Base-by-base conservation (phyloP, 2,113 vertebrate species). In the Trematocara nigrifrons region DNA sequence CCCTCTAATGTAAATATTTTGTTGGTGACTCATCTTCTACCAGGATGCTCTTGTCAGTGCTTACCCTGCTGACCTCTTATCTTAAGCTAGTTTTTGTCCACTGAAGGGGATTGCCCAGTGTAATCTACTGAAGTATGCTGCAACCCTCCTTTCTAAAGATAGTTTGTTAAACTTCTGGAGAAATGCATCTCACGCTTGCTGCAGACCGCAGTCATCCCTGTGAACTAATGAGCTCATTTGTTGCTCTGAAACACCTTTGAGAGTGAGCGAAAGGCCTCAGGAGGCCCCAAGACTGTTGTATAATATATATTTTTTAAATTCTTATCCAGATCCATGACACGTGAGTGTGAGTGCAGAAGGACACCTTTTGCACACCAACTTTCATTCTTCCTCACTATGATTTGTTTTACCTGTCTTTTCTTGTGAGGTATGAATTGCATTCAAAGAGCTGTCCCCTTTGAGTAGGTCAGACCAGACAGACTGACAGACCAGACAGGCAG, bases 401-500 rank as follows among this genome's bases (percentile, higher is more conserved):
- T 86, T 88, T 71, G 83, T 83, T 84, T 59, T 42, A 89, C 82
- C 79, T 80, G 42, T 80, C 66, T 92, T 83, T 82, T 79, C 71
- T 88, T 78, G 26, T 47, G 64, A 87, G 81, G 56, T 85, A 92
- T 93, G 81, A 86, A 20, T 66, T 83, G 57, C 20, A 86, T 45
- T 35, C 85, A 77, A 52, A 85, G 74, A 81, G 85, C 33, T 77
- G 42, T 22, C 22, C n/a, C 51, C 57, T 57, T 29, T 18, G 53
- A 86, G 83, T 87, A 89, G 69, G 87, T 88, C 86, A 84, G 61
- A 87, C 53, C 83, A 88, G 91, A 88, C 64, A 86, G 93, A 92
- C 88, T 78, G 93, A 85, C 66, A 90, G 90, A 89, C 86, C 61
- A 92, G 91, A 93, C 93, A 91, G 89, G 77, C 90, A 85, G 87